Evolutionary conservation across 2,888 invertebrate species (phyloP).

Genomic region (Julus scandinavius): DNA sequence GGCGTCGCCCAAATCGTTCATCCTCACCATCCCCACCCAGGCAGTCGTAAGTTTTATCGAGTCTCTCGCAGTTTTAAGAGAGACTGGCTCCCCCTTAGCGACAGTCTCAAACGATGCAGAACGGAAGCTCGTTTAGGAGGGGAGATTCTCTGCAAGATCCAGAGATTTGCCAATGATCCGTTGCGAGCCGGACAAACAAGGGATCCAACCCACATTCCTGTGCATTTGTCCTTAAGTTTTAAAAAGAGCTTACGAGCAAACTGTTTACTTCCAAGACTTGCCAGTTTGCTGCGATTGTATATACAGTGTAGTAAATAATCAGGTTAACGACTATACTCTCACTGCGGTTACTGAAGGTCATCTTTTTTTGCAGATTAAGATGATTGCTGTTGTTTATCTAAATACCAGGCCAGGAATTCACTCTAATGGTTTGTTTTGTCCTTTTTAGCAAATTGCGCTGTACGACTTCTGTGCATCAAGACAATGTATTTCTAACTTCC

Average conservation of each 20-base stretch:
- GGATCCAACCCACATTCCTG: background rate
- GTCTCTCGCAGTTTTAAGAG: background rate
- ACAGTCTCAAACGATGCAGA: constrained; percentile 24
- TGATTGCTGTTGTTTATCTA: no score
- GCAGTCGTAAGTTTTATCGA: constrained; percentile 8
- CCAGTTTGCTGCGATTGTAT: background rate
- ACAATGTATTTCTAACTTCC: no score
- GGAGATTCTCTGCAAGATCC: background rate
- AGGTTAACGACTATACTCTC: no score
- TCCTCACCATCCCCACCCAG: background rate
- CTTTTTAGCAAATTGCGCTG: no score
- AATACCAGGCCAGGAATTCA: no score
- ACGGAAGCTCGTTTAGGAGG: constrained; percentile 13
- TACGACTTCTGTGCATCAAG: no score
- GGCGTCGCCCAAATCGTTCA: constrained; percentile 9
- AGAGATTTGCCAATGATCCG: background rate
- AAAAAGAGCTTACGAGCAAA: no score
- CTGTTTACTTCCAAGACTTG: no score
- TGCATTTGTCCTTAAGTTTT: background rate
- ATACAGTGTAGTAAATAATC: no score
- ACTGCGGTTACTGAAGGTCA: no score
- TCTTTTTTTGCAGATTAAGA: no score
- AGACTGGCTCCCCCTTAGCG: background rate
- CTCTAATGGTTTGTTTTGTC: no score
- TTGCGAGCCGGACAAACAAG: background rate